Evolutionary conservation across 2,888 invertebrate genomes (phyloP).

Genomic region (Lordiphosa fenestrarum): DNA sequence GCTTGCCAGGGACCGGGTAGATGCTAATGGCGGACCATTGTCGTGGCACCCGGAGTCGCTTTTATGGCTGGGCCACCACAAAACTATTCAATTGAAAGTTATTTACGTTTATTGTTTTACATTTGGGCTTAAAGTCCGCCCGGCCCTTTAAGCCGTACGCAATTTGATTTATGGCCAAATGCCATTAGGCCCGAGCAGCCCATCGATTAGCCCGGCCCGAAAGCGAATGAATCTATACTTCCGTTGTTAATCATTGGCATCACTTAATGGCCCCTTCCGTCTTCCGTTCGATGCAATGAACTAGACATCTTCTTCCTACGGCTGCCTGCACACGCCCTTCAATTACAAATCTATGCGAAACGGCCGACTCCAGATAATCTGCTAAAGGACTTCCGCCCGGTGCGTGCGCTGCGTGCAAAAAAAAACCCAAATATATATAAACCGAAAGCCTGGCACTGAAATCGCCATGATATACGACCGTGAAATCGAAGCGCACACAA

Average conservation of each 20-base stretch:
- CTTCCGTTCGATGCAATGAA: slow-evolving; percentile 58
- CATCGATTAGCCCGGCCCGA: slow-evolving; percentile 63
- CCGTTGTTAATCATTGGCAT: slow-evolving; percentile 80
- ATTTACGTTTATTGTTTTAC: slow-evolving; percentile 74
- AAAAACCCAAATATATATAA: slow-evolving; percentile 20
- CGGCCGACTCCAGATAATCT: slow-evolving; percentile 74
- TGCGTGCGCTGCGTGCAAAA: slow-evolving; percentile 72
- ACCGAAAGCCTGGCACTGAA: slow-evolving; percentile 49
- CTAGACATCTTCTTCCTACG: slow-evolving; percentile 29
- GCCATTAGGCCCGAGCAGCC: slow-evolving; percentile 58
- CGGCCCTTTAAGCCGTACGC: no score
- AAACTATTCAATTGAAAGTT: slow-evolving; percentile 76
- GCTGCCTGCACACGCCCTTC: slow-evolving; percentile 73
- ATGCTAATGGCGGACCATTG: slow-evolving; percentile 69
- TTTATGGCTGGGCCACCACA: slow-evolving; percentile 61
- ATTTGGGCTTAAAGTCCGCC: slow-evolving; percentile 14
- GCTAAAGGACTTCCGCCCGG: slow-evolving; percentile 78
- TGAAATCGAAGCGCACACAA: slow-evolving; percentile 60
- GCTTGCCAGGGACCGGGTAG: neutral
- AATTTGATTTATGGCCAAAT: slow-evolving; percentile 66
- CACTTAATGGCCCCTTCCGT: slow-evolving; percentile 79
- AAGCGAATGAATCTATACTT: slow-evolving; percentile 71
- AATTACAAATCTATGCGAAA: slow-evolving; percentile 78
- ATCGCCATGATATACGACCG: slow-evolving; percentile 74
- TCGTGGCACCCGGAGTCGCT: slow-evolving; percentile 32